Conservation (phyloP, 1,140 invertebrate genomes). For the Augochlora pura region DNA sequence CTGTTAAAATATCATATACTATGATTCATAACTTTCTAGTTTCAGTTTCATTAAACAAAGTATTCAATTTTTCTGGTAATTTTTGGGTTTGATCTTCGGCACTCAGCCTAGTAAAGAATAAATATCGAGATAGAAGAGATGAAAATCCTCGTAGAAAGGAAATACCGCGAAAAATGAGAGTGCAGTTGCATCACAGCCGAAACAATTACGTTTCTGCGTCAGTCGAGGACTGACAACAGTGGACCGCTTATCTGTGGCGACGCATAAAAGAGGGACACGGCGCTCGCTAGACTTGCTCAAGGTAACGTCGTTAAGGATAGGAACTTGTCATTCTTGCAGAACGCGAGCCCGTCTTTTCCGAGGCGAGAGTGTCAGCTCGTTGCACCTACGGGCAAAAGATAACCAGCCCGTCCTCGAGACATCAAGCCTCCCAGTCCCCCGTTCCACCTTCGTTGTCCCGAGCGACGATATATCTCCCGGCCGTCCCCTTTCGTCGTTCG, state of each 20-base stretch:
- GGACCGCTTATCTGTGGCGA: constrained; percentile 26
- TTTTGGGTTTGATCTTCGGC: too few relatives aligned
- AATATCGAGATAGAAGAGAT: too few relatives aligned
- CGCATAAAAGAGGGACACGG: constrained; percentile 5
- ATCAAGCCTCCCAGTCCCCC: constrained; percentile 39
- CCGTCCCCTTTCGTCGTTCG: constrained; percentile 50
- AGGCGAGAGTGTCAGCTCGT: constrained; percentile 35
- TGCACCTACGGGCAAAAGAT: constrained; percentile 65
- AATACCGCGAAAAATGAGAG: not conserved
- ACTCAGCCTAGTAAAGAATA: too few relatives aligned
- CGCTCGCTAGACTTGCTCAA: not conserved
- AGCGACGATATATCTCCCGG: constrained; percentile 64
- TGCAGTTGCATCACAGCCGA: not conserved
- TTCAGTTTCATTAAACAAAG: too few relatives aligned
- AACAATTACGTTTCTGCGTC: not conserved
- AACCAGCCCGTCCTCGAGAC: constrained; percentile 56
- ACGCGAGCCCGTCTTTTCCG: constrained; percentile 50
- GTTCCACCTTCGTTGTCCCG: constrained; percentile 48
- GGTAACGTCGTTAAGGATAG: constrained; percentile 54
- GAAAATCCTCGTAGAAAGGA: too few relatives aligned
- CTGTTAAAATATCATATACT: too few relatives aligned
- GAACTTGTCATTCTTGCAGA: constrained; percentile 57
- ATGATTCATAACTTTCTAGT: too few relatives aligned
- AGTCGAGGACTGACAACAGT: constrained; percentile 16
- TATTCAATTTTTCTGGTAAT: too few relatives aligned